These are phyloP conservation scores for human (Homo sapiens) DNA, from an alignment of 2,113 vertebrate genomes.

Conservation along the genomic window DNA sequence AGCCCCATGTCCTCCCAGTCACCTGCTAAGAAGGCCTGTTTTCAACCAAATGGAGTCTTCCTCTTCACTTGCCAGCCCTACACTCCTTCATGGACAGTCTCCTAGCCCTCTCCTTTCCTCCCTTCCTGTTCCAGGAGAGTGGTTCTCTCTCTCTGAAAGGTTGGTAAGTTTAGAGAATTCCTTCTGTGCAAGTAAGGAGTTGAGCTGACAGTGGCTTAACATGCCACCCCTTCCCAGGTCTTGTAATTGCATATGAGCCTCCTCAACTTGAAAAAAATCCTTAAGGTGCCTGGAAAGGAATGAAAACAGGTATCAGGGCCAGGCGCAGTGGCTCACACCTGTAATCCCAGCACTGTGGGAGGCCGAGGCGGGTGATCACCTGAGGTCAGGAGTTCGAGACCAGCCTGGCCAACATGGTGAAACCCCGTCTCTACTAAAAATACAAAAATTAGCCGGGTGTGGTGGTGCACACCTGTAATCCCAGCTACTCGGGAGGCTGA, in stretches of 20 bases:
- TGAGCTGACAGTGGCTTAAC: neutral
- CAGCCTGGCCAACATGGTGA: no score
- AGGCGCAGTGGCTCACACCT: no score
- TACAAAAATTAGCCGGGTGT: no score
- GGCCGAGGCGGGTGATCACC: no score
- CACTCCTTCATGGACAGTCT: neutral
- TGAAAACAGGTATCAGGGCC: neutral
- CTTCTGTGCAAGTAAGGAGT: neutral
- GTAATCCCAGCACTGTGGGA: no score
- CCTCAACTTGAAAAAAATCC: neutral
- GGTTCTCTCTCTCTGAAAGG: slow-evolving; percentile 29
- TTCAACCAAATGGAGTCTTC: neutral
- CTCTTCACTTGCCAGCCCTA: neutral
- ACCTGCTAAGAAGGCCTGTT: neutral
- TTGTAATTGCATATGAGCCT: neutral
- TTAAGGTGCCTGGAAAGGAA: slow-evolving; percentile 1
- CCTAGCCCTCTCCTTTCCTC: neutral
- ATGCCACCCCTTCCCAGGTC: neutral
- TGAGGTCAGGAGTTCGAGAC: no score
- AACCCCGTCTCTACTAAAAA: no score
- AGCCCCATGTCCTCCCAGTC: neutral
- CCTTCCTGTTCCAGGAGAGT: neutral
- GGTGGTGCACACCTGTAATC: no score
- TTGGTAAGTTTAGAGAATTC: neutral
- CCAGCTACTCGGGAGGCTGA: no score